These are phyloP conservation scores for Dasyprocta punctata DNA, from an alignment of 2,113 vertebrate species.

Conservation along the genomic window DNA sequence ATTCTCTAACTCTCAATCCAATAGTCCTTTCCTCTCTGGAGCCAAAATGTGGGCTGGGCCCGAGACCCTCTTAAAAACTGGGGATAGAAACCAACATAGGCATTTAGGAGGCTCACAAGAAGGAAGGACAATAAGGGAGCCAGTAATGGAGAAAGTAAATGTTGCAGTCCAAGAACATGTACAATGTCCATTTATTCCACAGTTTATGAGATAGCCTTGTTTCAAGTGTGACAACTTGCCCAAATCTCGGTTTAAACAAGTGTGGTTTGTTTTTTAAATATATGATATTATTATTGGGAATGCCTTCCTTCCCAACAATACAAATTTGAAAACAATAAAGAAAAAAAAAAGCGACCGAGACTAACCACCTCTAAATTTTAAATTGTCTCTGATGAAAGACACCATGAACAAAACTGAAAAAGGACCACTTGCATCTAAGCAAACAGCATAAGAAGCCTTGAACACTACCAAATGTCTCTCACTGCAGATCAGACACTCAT, in stretches of 20 bases:
- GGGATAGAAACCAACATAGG: not conserved
- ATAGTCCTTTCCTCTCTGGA: not conserved
- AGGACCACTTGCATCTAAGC: not conserved
- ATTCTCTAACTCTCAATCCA: not conserved
- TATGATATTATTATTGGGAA: not conserved
- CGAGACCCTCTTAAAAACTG: not conserved
- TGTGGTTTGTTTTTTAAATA: not conserved
- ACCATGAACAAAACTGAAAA: not conserved
- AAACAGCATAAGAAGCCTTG: not conserved
- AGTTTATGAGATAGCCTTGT: not conserved
- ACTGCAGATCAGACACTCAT: not conserved
- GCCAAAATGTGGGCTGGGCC: not conserved
- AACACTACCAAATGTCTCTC: not conserved
- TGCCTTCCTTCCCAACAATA: not conserved
- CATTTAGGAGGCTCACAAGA: not conserved
- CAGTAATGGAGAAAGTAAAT: slow-evolving; percentile 6
- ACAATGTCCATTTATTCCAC: not conserved
- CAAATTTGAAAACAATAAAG: slow-evolving; percentile 5
- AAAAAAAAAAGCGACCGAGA: not conserved
- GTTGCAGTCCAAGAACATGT: not conserved
- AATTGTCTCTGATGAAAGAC: not conserved
- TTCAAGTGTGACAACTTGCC: not conserved
- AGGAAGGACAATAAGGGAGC: not conserved
- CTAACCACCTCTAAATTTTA: not conserved
- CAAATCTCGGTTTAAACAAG: slow-evolving; percentile 45